These are phyloP conservation scores for Bombus sylvicola DNA, from an alignment of 1,140 invertebrate species.

Conservation along the genomic window DNA sequence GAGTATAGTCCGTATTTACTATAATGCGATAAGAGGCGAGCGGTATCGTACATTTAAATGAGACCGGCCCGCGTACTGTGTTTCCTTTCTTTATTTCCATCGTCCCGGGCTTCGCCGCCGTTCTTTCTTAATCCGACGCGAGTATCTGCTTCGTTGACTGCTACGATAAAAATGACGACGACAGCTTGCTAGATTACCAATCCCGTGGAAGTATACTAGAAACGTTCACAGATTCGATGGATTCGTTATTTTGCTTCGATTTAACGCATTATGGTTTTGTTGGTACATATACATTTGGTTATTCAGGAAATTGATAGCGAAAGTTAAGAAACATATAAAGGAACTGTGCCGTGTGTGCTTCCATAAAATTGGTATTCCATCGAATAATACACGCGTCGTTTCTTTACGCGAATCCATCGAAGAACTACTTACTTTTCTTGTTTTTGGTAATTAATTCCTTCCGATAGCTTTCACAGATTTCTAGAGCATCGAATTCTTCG, in stretches of 20 bases:
- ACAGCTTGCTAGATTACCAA: constrained; percentile 4
- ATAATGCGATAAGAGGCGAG: constrained; percentile 79
- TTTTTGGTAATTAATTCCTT: no score
- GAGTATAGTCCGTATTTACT: constrained; percentile 76
- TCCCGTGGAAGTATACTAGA: not conserved
- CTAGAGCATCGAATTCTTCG: no score
- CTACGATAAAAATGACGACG: constrained; percentile 18
- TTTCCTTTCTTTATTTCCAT: constrained; percentile 12
- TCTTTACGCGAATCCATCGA: no score
- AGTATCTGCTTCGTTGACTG: constrained; percentile 17
- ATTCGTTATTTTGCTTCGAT: not conserved
- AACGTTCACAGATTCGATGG: not conserved
- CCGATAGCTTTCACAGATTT: no score
- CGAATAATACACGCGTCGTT: no score
- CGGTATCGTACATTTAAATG: constrained; percentile 79
- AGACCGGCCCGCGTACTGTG: constrained; percentile 55
- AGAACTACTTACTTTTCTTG: no score
- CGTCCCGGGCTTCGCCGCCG: not conserved
- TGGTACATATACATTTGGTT: not conserved
- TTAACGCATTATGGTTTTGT: not conserved
- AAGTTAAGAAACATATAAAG: no score
- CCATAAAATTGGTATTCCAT: no score
- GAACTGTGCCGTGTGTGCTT: no score
- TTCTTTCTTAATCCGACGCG: constrained; percentile 22
- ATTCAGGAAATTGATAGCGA: not conserved